phyloP scores from a whole-genome alignment of 2,888 invertebrate species.

The Melanostoma mellinum region DNA sequence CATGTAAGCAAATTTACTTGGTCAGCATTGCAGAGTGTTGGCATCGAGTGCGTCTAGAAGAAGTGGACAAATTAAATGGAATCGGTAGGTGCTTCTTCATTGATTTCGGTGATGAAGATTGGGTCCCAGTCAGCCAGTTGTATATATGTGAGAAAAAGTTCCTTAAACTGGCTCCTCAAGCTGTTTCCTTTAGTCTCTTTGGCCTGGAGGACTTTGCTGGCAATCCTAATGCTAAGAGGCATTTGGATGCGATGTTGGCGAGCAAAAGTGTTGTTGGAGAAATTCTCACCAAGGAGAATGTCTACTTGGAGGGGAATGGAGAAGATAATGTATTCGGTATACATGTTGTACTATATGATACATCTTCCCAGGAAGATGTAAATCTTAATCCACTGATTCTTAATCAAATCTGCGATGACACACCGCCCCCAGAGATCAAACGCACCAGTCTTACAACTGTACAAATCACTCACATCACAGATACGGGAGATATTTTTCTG shows the following conservation, averaged over 20 bases:
- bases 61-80: conserved; percentile 82
- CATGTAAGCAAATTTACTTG: conserved; percentile 79
- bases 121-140: conserved; percentile 83
- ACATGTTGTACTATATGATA: conserved; percentile 86
- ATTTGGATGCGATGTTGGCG: conserved; percentile 82
- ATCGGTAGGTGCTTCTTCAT: conserved; percentile 86
- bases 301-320: conserved; percentile 73
- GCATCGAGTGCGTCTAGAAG: conserved; percentile 84
- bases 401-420: conserved; percentile 83
- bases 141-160: conserved; percentile 86
- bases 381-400: conserved; percentile 86
- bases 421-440: conserved; percentile 78
- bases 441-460: conserved; percentile 78
- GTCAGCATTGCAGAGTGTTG: conserved; percentile 83
- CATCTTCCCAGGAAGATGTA: conserved; percentile 85
- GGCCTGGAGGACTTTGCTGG: conserved; percentile 87
- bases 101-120: conserved; percentile 89
- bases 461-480: conserved; percentile 79
- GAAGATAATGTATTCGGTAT: conserved; percentile 78
- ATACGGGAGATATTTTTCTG: conserved; percentile 79
- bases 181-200: conserved; percentile 86
- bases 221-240: conserved; percentile 79
- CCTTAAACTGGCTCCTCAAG: conserved; percentile 87
- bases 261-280: conserved; percentile 85
- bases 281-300: conserved; percentile 81